Base-by-base conservation (phyloP, 2,888 invertebrate species). In the Carpatolechia fugitivella region DNA sequence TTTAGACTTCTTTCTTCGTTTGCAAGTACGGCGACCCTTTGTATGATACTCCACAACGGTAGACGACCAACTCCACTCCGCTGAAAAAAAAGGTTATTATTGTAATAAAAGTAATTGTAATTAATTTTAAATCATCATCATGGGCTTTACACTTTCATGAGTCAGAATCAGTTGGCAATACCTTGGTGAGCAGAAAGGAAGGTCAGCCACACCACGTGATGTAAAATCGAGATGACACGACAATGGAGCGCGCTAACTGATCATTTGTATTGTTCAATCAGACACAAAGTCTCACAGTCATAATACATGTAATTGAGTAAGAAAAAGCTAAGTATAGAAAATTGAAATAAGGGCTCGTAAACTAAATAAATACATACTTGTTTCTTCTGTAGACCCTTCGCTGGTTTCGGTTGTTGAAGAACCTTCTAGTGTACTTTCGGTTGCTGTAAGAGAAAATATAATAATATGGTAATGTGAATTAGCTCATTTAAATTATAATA, bases 1-100 rank as follows among this genome's bases (percentile, higher is more conserved):
- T 38, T 74, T 71, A n/a, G 85, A 76, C 14, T 74, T 71, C 63
- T 82, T 85, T 68, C 89, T 91, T 0, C 91, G 86, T 64, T 92
- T 94, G 73, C 95, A 95, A 59, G 82, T 85, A 14, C 76, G 76
- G 57, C 86, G 88, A 49, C 83, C 88, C 0, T 87, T 88, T 49
- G 85, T 84, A 0, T 90, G 88, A 55, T 91, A 77, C 35, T 91
- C 81, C 7, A 74, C 88, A 38, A 93, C 81, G 0, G 92, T 91
- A 0, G 92, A 78, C 0, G 92, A 86, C 61, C 91, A 91, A n/a
- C 81, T 85, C 84, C 91, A 92, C 1, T 86, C 71, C 14, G 91
- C 91, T 72, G 72, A 38, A 66, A 70, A 29, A n/a, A 44, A 13
- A 29, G 29, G 1, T 2, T 3, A 7, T 7, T 29, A 11, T 13